These are phyloP conservation scores for Phaenicophaeus curvirostris DNA, from an alignment of 2,797 vertebrate species.

Conservation along the genomic window DNA sequence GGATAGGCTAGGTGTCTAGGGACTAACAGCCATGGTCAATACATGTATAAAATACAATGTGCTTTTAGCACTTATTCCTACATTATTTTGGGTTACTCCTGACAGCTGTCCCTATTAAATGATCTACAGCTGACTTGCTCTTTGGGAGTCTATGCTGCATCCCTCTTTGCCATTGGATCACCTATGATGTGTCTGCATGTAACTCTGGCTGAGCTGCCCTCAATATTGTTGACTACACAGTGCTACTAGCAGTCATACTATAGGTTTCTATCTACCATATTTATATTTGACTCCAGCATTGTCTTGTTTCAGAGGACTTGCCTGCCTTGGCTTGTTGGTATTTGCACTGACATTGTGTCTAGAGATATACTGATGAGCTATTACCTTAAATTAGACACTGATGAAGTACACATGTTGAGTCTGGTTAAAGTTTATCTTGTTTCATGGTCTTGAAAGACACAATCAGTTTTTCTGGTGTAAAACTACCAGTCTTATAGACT, in stretches of 20 bases:
- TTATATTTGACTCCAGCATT: not conserved
- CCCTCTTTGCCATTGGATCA: not conserved
- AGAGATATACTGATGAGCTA: not conserved
- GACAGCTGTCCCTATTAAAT: not conserved
- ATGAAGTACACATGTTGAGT: not conserved
- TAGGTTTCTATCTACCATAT: not conserved
- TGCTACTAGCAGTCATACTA: not conserved
- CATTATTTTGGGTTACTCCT: not conserved
- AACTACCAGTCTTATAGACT: not conserved
- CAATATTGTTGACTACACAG: not conserved
- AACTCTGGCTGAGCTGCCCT: not conserved
- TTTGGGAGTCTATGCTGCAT: not conserved
- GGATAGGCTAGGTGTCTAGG: not conserved
- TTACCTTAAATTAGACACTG: not conserved
- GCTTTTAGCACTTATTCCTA: not conserved
- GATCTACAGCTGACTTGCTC: not conserved
- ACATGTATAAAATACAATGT: not conserved
- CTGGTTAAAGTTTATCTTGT: not conserved
- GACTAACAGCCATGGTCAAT: not conserved
- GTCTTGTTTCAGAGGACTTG: not conserved
- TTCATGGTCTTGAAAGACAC: not conserved
- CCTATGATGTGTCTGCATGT: not conserved
- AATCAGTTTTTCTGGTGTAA: not conserved
- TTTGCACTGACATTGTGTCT: not conserved
- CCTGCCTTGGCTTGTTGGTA: not conserved